These are phyloP conservation scores for Xiphophorus couchianus DNA, from an alignment of 2,113 vertebrate genomes.

Conservation along the genomic window DNA sequence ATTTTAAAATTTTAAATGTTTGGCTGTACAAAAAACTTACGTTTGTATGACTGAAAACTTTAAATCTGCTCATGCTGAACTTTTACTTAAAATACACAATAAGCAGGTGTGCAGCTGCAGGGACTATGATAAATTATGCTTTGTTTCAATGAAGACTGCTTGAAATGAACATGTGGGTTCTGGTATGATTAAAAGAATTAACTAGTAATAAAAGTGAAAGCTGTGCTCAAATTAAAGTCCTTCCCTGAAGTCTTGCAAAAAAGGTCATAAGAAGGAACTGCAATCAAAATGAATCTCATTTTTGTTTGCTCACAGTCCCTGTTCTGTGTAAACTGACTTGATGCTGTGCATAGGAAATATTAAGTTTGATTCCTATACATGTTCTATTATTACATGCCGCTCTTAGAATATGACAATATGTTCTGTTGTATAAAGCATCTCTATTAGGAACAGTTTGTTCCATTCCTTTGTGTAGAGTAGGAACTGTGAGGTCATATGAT, in stretches of 20 bases:
- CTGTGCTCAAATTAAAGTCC: constrained; percentile 6
- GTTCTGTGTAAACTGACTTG: background rate
- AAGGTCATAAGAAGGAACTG: background rate
- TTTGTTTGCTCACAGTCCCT: background rate
- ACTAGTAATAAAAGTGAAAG: constrained; percentile 30
- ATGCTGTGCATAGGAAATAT: background rate
- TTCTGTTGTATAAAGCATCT: constrained; percentile 22
- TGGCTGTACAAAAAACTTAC: constrained; percentile 1
- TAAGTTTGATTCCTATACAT: background rate
- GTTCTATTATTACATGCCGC: background rate
- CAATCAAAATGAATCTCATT: background rate
- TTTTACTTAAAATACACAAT: constrained; percentile 7
- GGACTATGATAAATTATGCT: constrained; percentile 17
- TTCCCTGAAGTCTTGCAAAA: constrained; percentile 14
- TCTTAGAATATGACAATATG: background rate
- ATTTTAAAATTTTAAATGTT: constrained; percentile 4
- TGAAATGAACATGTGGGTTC: constrained; percentile 33
- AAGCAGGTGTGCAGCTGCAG: background rate
- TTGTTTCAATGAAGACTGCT: constrained; percentile 28
- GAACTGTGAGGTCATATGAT: constrained; percentile 30
- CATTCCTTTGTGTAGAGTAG: constrained; percentile 10
- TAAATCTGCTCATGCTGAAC: background rate
- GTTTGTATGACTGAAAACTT: constrained; percentile 13
- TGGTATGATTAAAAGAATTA: constrained; percentile 39
- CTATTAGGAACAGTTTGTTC: constrained; percentile 1